Conservation (phyloP, 1,140 invertebrate species). For the Delia radicum region DNA sequence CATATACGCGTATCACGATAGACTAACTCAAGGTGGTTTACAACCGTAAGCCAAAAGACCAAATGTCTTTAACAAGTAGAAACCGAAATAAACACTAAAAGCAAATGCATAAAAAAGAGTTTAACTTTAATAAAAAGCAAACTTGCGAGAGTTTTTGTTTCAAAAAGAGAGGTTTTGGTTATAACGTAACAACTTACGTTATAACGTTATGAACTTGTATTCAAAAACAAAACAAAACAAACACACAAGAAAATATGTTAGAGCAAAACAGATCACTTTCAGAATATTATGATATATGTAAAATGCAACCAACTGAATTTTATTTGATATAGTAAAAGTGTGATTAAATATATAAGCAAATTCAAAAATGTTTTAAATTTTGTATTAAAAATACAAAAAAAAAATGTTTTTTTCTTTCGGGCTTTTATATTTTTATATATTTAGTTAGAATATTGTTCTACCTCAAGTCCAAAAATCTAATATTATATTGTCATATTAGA, state of each 20-base stretch:
- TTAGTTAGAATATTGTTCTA: no score
- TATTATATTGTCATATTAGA: no score
- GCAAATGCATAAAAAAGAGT: neutral
- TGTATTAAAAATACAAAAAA: no score
- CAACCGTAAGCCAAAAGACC: neutral
- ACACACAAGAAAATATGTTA: neutral
- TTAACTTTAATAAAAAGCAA: neutral
- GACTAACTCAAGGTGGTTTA: conserved; percentile 22
- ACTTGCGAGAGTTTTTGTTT: neutral
- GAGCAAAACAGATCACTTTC: neutral
- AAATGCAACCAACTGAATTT: neutral
- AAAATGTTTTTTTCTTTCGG: no score
- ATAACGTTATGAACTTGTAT: neutral
- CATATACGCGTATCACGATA: conserved; percentile 18
- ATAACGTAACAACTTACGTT: neutral
- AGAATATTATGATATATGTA: neutral
- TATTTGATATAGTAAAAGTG: no score
- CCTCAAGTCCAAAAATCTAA: no score
- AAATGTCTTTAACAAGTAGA: neutral
- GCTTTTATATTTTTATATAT: no score
- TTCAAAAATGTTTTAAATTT: no score
- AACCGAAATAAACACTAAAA: neutral
- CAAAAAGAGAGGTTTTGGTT: neutral
- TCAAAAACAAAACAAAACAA: no score
- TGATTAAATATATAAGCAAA: no score